Evolutionary conservation across 2,113 vertebrate genomes (phyloP).

Genomic region (Sinocyclocheilus anophthalmus): DNA sequence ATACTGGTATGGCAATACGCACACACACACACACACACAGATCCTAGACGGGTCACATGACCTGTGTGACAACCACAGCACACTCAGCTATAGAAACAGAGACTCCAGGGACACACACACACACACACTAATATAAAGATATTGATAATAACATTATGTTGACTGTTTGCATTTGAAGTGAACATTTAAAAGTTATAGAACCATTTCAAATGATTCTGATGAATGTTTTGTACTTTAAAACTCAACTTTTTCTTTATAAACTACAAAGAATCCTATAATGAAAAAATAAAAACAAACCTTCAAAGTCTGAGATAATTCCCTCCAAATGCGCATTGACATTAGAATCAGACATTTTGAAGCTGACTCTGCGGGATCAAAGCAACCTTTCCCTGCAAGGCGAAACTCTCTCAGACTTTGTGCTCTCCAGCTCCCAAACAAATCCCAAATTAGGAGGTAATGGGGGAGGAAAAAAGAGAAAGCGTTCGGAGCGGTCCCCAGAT

Average conservation of each 20-base stretch:
- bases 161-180: not conserved
- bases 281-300: slow-evolving; percentile 82
- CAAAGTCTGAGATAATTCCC: slow-evolving; percentile 98
- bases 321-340: slow-evolving; percentile 96
- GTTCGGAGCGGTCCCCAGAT: slow-evolving; percentile 63
- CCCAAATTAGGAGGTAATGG: slow-evolving; percentile 79
- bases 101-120: not conserved
- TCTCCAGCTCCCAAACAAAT: slow-evolving; percentile 78
- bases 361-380: slow-evolving; percentile 64
- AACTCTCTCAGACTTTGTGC: slow-evolving; percentile 70
- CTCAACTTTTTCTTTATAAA: not conserved
- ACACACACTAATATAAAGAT: not conserved
- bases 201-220: not conserved
- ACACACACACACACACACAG: slow-evolving; percentile 9
- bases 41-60: slow-evolving; percentile 24
- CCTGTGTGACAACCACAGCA: slow-evolving; percentile 34
- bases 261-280: not conserved
- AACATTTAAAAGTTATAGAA: not conserved
- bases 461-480: slow-evolving; percentile 41
- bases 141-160: not conserved
- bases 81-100: not conserved
- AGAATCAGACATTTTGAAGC: slow-evolving; percentile 90
- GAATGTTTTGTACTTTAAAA: not conserved
- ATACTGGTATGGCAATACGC: too few species aligned
- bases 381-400: slow-evolving; percentile 75